phyloP scores from a whole-genome alignment of 2,888 invertebrate genomes.

The Sclerodermus sp. region DNA sequence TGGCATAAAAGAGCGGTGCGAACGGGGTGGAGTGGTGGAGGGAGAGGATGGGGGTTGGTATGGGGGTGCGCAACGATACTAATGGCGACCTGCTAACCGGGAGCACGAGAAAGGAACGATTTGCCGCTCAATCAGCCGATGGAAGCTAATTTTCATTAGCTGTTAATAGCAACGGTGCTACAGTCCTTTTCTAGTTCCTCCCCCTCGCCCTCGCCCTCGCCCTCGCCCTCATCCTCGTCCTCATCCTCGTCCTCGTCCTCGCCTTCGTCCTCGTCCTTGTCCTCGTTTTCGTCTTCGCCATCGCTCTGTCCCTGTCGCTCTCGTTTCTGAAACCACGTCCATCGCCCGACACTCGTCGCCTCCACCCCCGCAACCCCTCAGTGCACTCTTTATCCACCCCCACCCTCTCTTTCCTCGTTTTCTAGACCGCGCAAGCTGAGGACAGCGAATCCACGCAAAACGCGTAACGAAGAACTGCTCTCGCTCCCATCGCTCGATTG shows the following conservation, averaged over 20 bases:
- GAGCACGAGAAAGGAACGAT: constrained; percentile 55
- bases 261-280: constrained; percentile 9
- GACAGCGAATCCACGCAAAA: too few species aligned
- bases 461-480: too few species aligned
- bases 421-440: too few species aligned
- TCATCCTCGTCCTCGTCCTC: constrained; percentile 3
- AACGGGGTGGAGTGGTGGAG: too few species aligned
- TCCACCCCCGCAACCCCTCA: constrained; percentile 13
- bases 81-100: constrained; percentile 40
- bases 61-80: constrained; percentile 39
- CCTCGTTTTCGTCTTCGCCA: neutral
- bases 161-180: constrained; percentile 47
- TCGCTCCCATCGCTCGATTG: too few species aligned
- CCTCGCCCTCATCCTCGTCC: neutral
- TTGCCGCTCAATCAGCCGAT: constrained; percentile 57
- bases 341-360: constrained; percentile 4
- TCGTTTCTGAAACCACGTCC: neutral
- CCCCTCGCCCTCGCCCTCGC: constrained; percentile 23
- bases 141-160: constrained; percentile 58
- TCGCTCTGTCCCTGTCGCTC: constrained; percentile 8
- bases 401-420: constrained; percentile 17
- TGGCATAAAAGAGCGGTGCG: too few species aligned
- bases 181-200: constrained; percentile 10
- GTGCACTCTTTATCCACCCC: constrained; percentile 12
- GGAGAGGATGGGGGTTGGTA: too few species aligned